Evolutionary conservation across 2,888 invertebrate species (phyloP), one percentile per base, ranked within the genome.

Genomic region (Nezara viridula): DNA sequence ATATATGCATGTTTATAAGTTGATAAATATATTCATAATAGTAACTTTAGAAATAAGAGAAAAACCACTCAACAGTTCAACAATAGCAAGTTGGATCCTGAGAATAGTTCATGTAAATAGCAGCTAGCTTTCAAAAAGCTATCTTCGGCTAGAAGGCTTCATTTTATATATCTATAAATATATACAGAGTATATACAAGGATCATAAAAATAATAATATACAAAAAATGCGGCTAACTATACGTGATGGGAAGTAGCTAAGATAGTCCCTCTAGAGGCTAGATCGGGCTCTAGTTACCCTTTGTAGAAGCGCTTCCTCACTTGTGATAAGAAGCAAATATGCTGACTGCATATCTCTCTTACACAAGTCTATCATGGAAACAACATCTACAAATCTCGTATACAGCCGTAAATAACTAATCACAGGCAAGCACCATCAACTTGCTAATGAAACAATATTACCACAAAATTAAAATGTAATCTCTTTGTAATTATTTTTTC

Each of bases 351-450:
- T 81, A 81, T 81, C n/a, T 81, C 32, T 47, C 81, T 81, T 81
- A 81, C 81, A 47, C 44, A 40, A 81, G 40, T 44, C 44, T 44
- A 1, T 21, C 44, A 3, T 9, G n/a, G 44, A 47, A 73, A 73
- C 66, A 37, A 37, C 66, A 37, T 37, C 66, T 73, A 73, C 66
- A 73, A 73, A 32, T 37, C 66, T 73, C 37, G 32, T 32, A 50
- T 50, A 86, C 37, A 86, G 37, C 52, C 52, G n/a, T 60, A 60
- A 60, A 86, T 86, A 86, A 86, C 86, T 47, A 73, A 88, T 88
- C 88, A 88, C 88, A 88, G 88, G 60, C 60, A 88, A 88, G 88
- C 88, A 88, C 73, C 73, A 88, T 49, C 73, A 73, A 66, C 88
- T 73, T 66, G 88, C 88, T 88, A 47, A 81, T 47, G 44, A 44